These are phyloP conservation scores for Notamacropus eugenii DNA, from an alignment of 2,797 vertebrate genomes.

Conservation along the genomic window DNA sequence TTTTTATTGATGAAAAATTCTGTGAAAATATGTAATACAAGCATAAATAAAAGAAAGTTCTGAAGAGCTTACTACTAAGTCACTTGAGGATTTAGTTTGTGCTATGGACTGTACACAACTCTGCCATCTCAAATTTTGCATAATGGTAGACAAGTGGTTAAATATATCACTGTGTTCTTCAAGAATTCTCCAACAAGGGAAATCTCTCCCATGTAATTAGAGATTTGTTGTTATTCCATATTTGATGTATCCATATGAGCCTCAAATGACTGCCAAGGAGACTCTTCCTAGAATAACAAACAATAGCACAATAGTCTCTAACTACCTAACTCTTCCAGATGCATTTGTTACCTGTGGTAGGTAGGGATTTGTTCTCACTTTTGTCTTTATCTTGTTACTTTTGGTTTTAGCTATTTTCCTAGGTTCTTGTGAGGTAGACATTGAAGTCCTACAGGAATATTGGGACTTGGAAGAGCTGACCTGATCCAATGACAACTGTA, in stretches of 20 bases:
- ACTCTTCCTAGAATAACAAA: not conserved
- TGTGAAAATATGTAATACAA: rapidly evolving
- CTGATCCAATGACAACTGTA: constrained; percentile 94
- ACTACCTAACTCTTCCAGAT: not conserved
- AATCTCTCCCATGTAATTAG: rapidly evolving
- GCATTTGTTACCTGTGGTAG: constrained; percentile 87
- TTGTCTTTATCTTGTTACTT: constrained; percentile 90
- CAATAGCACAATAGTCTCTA: not conserved
- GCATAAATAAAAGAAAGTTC: rapidly evolving
- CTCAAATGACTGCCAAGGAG: not conserved
- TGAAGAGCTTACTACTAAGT: not conserved
- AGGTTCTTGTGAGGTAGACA: constrained; percentile 89
- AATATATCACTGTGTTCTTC: not conserved
- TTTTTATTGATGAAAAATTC: not conserved
- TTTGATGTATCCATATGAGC: not conserved
- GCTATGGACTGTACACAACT: not conserved
- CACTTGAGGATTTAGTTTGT: not conserved
- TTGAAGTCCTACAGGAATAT: constrained; percentile 87
- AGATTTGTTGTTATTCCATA: rapidly evolving
- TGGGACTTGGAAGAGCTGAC: constrained; percentile 85
- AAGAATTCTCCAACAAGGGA: not conserved
- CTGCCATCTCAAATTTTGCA: not conserved
- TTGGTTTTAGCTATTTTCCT: constrained; percentile 91
- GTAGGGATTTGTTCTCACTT: constrained; percentile 91
- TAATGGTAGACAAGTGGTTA: not conserved